A percentile compares a stretch with the other conserved stretches of the same genome.
Conservation (phyloP, 1,140 invertebrate species). For the Drosophila nigromelanica region DNA sequence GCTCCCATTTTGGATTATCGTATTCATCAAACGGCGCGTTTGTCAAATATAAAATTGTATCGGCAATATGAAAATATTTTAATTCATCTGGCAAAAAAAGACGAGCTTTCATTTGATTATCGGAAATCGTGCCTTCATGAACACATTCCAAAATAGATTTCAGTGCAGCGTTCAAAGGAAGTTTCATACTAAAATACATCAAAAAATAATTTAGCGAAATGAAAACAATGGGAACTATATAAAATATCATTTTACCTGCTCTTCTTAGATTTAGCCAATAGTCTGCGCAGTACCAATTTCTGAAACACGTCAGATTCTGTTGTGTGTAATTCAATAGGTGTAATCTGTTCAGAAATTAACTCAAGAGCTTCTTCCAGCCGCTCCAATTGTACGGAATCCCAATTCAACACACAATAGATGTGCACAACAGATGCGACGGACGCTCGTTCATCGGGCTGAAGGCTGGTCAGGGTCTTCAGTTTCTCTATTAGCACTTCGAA, state of each 20-base stretch:
- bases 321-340: not conserved
- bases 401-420: conserved; percentile 40
- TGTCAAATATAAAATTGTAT: conserved; percentile 17
- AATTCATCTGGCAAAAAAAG: conserved; percentile 1
- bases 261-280: not conserved
- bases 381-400: conserved; percentile 3
- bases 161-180: not conserved
- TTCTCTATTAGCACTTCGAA: conserved; percentile 33
- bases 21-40: conserved; percentile 21
- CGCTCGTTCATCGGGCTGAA: conserved; percentile 56
- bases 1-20: not conserved
- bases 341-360: not conserved
- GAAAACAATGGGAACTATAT: not conserved
- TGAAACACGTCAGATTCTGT: not conserved
- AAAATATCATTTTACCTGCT: not conserved
- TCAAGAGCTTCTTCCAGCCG: not conserved
- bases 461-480: conserved; percentile 20
- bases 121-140: not conserved
- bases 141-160: not conserved
- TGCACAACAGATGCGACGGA: conserved; percentile 62
- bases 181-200: not conserved
- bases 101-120: not conserved
- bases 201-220: not conserved
- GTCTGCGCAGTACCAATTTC: not conserved
- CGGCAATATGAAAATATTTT: not conserved